Conservation (phyloP, 2,113 vertebrate genomes). For the Sturnus vulgaris region DNA sequence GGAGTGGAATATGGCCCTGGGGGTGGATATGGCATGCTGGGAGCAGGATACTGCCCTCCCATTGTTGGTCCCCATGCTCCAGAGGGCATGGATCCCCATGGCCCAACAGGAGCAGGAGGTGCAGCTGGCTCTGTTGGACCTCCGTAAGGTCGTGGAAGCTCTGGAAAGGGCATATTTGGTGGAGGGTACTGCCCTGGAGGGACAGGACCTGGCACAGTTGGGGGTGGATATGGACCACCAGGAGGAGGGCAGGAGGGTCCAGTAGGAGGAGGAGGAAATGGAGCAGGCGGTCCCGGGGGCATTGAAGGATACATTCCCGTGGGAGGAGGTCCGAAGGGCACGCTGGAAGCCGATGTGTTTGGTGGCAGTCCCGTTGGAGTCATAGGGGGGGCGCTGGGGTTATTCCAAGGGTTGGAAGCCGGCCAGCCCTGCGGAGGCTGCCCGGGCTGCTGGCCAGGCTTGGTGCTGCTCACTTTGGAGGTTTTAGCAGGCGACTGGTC, state of each 20-base stretch:
- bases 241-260: conserved; percentile 74
- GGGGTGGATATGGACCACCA: conserved; percentile 72
- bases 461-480: conserved; percentile 72
- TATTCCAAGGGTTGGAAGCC: conserved; percentile 73
- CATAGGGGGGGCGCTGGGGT: conserved; percentile 70
- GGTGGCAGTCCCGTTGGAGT: conserved; percentile 72
- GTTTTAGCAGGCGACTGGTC: conserved; percentile 77
- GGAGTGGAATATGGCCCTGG: conserved; percentile 76
- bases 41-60: conserved; percentile 77
- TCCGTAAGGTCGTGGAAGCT: conserved; percentile 77
- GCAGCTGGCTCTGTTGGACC: conserved; percentile 74
- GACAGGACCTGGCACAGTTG: conserved; percentile 72
- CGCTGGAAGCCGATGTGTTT: conserved; percentile 64
- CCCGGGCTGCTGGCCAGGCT: conserved; percentile 66
- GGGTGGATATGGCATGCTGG: conserved; percentile 78
- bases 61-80: conserved; percentile 78
- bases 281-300: conserved; percentile 76
- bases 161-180: conserved; percentile 78
- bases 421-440: conserved; percentile 73
- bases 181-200: conserved; percentile 76
- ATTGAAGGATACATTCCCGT: conserved; percentile 80
- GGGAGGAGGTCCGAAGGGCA: conserved; percentile 77
- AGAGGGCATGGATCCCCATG: conserved; percentile 78
- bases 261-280: conserved; percentile 76
- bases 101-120: conserved; percentile 74